These are phyloP conservation scores for Melinopterus prodromus DNA, from an alignment of 2,888 invertebrate genomes.

Conservation along the genomic window DNA sequence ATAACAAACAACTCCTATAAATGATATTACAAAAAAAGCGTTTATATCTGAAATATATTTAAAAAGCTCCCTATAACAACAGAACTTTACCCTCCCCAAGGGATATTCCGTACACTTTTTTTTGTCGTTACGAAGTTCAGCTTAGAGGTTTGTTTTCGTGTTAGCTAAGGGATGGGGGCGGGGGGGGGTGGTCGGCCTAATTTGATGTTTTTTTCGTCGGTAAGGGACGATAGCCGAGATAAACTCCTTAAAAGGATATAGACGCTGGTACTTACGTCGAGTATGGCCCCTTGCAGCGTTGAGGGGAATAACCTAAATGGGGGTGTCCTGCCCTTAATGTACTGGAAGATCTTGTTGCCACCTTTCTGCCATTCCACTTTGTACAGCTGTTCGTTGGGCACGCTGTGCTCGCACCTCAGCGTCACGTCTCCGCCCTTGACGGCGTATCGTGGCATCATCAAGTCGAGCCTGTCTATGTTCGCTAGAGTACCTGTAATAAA, in stretches of 20 bases:
- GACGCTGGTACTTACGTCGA: slow-evolving; percentile 72
- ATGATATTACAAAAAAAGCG: too few species aligned
- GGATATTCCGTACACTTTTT: neutral
- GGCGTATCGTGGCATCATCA: slow-evolving; percentile 69
- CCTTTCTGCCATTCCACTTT: slow-evolving; percentile 80
- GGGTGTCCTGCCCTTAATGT: slow-evolving; percentile 78
- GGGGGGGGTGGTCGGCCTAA: neutral
- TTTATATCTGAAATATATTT: neutral
- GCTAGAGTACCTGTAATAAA: slow-evolving; percentile 44
- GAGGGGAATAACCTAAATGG: slow-evolving; percentile 74
- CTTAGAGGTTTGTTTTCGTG: neutral
- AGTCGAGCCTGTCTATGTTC: slow-evolving; percentile 57
- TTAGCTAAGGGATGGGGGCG: too few species aligned
- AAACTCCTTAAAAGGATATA: neutral
- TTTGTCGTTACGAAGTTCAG: neutral
- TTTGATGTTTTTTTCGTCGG: neutral
- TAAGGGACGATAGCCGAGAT: neutral
- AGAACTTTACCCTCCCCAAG: neutral
- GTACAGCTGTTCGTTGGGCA: slow-evolving; percentile 76
- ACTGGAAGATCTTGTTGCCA: slow-evolving; percentile 81
- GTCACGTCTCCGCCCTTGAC: slow-evolving; percentile 75
- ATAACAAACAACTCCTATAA: too few species aligned
- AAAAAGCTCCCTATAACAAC: neutral
- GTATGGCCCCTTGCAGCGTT: slow-evolving; percentile 69
- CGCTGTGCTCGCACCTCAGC: slow-evolving; percentile 79